These are phyloP conservation scores for Sebastes baramenuke DNA, from an alignment of 2,797 vertebrate genomes.

Conservation along the genomic window DNA sequence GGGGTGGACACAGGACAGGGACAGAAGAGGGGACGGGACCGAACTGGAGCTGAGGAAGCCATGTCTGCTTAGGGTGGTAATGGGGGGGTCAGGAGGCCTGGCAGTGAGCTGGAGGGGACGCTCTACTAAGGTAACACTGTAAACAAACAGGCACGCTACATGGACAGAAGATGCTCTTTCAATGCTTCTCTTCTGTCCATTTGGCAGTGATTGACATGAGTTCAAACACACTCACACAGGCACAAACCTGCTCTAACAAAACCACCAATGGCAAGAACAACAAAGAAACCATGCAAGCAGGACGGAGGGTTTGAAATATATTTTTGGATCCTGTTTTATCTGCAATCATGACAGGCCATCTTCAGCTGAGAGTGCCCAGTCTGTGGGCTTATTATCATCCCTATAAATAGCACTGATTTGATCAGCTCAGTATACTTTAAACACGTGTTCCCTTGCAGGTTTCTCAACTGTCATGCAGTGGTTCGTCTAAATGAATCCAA, in stretches of 20 bases:
- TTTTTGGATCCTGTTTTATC: conserved; percentile 13
- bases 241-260: neutral
- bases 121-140: conserved; percentile 63
- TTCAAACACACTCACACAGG: neutral
- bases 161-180: neutral
- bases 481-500: neutral
- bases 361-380: conserved; percentile 6
- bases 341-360: conserved; percentile 23
- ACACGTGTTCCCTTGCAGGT: neutral
- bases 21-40: conserved; percentile 30
- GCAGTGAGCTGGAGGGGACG: conserved; percentile 62
- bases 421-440: conserved; percentile 18
- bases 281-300: neutral
- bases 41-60: conserved; percentile 68
- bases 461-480: neutral
- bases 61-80: conserved; percentile 45
- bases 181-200: neutral
- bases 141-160: conserved; percentile 70
- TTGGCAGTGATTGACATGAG: neutral
- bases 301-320: conserved; percentile 13
- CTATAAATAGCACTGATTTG: conserved; percentile 58
- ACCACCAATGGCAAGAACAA: neutral
- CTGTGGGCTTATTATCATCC: conserved; percentile 22
- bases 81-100: conserved; percentile 31
- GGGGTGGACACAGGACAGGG: conserved; percentile 50